phyloP scores from a whole-genome alignment of 2,113 vertebrate species.

The Eptesicus fuscus region DNA sequence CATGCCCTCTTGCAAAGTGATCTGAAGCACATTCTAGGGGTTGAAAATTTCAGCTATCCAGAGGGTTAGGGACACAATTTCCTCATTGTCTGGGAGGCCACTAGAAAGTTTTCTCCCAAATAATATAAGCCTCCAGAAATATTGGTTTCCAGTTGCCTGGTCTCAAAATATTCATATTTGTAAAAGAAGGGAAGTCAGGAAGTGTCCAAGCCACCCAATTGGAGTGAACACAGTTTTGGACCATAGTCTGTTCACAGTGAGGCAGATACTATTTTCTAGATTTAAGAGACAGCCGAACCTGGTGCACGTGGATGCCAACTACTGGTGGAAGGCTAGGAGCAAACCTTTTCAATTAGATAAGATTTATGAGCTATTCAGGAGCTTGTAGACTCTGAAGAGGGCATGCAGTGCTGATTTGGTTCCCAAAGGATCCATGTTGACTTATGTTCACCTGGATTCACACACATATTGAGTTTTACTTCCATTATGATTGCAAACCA shows the following conservation, averaged over 20 bases:
- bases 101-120: not conserved
- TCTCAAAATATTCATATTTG: not conserved
- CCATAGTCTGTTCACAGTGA: not conserved
- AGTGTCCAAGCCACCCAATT: not conserved
- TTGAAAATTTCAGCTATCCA: not conserved
- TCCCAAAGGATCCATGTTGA: conserved; percentile 39
- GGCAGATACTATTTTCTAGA: conserved; percentile 22
- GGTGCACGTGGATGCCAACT: not conserved
- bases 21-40: not conserved
- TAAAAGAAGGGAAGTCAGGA: not conserved
- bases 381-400: conserved; percentile 22
- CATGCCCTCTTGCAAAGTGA: not conserved
- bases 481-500: conserved; percentile 5
- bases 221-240: not conserved
- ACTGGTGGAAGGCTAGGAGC: not conserved
- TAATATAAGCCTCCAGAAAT: not conserved
- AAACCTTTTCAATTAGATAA: not conserved
- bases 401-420: not conserved
- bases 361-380: not conserved
- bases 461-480: not conserved
- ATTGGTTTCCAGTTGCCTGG: not conserved
- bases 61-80: not conserved
- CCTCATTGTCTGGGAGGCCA: not conserved
- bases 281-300: conserved; percentile 7
- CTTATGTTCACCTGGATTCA: conserved; percentile 33